A percentile compares a stretch with the other conserved stretches of the same genome.
Conservation (phyloP, 1,140 invertebrate species). For the Drosophila miranda region DNA sequence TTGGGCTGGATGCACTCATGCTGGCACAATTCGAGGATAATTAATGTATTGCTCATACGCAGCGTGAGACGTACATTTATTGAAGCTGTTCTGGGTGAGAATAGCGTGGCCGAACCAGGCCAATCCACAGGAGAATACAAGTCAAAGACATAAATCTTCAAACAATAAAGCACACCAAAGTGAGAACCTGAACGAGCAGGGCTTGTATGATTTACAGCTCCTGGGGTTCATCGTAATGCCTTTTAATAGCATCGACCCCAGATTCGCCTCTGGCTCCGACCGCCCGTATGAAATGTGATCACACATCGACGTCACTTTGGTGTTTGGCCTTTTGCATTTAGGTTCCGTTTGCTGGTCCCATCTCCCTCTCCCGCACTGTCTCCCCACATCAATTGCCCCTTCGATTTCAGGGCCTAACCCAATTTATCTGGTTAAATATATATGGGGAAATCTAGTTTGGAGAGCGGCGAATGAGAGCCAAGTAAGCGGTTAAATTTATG, state of each 20-base stretch:
- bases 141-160: constrained; percentile 51
- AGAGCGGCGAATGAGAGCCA: no score
- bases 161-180: constrained; percentile 18
- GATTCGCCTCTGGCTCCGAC: neutral
- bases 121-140: constrained; percentile 1
- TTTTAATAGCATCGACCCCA: constrained; percentile 31
- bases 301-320: constrained; percentile 49
- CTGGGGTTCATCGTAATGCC: constrained; percentile 45
- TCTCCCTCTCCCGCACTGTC: no score
- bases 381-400: constrained; percentile 1
- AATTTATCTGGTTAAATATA: constrained; percentile 34
- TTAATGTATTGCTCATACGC: constrained; percentile 60
- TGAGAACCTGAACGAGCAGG: constrained; percentile 5
- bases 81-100: constrained; percentile 24
- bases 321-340: constrained; percentile 35
- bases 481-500: no score
- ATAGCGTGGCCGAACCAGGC: neutral
- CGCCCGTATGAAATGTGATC: constrained; percentile 39
- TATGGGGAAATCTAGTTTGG: neutral
- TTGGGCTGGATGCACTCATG: no score
- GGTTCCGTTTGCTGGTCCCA: neutral
- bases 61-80: constrained; percentile 57
- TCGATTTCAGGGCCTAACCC: constrained; percentile 11
- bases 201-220: no score
- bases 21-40: constrained; percentile 22